Evolutionary conservation across 2,797 vertebrate species (phyloP).

Genomic region (Sebastes matsubarae): DNA sequence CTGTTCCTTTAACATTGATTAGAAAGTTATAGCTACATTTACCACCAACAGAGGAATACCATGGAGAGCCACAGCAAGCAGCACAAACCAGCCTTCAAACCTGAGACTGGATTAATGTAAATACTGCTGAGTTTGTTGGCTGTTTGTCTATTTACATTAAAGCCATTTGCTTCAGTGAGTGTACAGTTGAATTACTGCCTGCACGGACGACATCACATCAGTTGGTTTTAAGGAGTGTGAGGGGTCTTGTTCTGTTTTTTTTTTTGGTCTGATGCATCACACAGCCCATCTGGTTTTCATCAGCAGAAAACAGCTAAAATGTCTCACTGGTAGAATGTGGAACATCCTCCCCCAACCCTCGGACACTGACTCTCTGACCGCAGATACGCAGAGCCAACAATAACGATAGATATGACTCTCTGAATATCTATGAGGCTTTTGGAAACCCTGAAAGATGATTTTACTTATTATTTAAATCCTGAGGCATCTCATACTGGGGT

Average conservation of each 20-base stretch:
- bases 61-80: too few species aligned
- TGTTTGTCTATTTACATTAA: not conserved
- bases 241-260: not conserved
- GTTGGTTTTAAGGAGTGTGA: not conserved
- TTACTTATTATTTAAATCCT: not conserved
- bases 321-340: conserved; percentile 7
- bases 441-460: not conserved
- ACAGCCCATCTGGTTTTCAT: conserved; percentile 64
- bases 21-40: not conserved
- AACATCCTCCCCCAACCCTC: conserved; percentile 43
- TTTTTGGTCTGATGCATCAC: conserved; percentile 8
- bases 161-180: not conserved
- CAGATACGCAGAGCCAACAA: conserved; percentile 7
- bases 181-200: not conserved
- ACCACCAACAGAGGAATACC: not conserved
- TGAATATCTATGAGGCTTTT: not conserved
- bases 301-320: conserved; percentile 28
- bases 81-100: not conserved
- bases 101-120: not conserved
- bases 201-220: not conserved
- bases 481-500: not conserved
- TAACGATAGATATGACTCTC: too few species aligned
- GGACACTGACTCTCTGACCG: conserved; percentile 42
- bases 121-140: not conserved
- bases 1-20: not conserved